These are phyloP conservation scores for Phyto melanocephala DNA, from an alignment of 2,888 invertebrate genomes.

Conservation along the genomic window DNA sequence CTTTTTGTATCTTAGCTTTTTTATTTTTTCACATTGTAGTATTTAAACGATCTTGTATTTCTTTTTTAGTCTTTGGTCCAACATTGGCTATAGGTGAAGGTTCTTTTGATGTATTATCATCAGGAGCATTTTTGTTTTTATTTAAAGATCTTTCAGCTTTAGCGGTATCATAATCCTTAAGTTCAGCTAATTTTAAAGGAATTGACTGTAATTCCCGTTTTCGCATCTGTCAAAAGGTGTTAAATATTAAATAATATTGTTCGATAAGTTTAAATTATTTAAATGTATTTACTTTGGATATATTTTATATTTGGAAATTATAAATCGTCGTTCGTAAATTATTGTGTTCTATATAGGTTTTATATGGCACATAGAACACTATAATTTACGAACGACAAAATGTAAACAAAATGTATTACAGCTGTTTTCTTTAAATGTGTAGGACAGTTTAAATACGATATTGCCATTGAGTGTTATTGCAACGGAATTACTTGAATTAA, in stretches of 20 bases:
- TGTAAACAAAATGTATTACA: not conserved
- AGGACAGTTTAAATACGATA: not conserved
- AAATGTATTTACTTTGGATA: not conserved
- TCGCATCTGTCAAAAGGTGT: slow-evolving; percentile 70
- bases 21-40: slow-evolving; percentile 59
- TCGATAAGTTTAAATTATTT: not conserved
- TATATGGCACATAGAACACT: too few relatives aligned
- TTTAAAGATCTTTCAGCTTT: slow-evolving; percentile 71
- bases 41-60: slow-evolving; percentile 66
- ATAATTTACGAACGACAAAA: too few relatives aligned
- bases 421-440: not conserved
- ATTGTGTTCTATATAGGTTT: too few relatives aligned
- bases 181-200: slow-evolving; percentile 76
- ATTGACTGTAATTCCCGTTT: slow-evolving; percentile 78
- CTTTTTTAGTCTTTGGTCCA: slow-evolving; percentile 66
- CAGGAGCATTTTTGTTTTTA: slow-evolving; percentile 50
- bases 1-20: too few relatives aligned
- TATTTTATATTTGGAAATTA: not conserved
- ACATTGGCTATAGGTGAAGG: slow-evolving; percentile 66
- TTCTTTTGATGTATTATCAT: slow-evolving; percentile 22
- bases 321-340: too few relatives aligned
- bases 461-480: not conserved
- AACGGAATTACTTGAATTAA: too few relatives aligned
- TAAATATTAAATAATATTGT: not conserved
- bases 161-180: slow-evolving; percentile 77